Evolutionary conservation across 2,797 vertebrate genomes (phyloP).

Genomic region (Karalla daura): DNA sequence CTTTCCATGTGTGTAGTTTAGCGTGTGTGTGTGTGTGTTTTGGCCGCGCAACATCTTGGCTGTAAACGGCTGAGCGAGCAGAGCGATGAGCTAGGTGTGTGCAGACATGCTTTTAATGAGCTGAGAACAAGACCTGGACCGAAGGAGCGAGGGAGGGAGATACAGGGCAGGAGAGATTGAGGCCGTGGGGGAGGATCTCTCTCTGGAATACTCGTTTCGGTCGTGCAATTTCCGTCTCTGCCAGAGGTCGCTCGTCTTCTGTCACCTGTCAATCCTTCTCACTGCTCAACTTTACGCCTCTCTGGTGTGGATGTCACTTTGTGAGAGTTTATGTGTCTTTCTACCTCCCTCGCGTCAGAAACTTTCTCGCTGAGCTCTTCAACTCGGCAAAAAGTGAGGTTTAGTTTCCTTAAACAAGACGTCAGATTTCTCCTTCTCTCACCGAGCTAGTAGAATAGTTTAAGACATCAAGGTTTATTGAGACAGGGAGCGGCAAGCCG

Average conservation of each 20-base stretch:
- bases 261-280: conserved; percentile 34
- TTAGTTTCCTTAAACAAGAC: no score
- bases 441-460: background rate
- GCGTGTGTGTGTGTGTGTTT: conserved; percentile 15
- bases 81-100: conserved; percentile 54
- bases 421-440: background rate
- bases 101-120: conserved; percentile 75
- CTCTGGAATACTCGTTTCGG: conserved; percentile 29
- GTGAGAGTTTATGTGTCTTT: conserved; percentile 3
- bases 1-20: conserved; percentile 1
- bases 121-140: conserved; percentile 55
- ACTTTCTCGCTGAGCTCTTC: conserved; percentile 14
- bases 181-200: conserved; percentile 3
- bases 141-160: conserved; percentile 30
- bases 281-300: conserved; percentile 4
- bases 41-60: conserved; percentile 65
- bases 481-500: conserved; percentile 3
- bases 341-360: conserved; percentile 9
- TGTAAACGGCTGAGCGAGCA: conserved; percentile 59
- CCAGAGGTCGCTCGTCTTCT: conserved; percentile 48
- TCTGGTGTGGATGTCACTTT: conserved; percentile 13
- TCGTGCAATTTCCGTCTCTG: conserved; percentile 33
- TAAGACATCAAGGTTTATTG: background rate
- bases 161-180: background rate
- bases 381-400: no score